Conservation (phyloP, 2,888 invertebrate genomes). For the Nephrotoma flavescens region DNA sequence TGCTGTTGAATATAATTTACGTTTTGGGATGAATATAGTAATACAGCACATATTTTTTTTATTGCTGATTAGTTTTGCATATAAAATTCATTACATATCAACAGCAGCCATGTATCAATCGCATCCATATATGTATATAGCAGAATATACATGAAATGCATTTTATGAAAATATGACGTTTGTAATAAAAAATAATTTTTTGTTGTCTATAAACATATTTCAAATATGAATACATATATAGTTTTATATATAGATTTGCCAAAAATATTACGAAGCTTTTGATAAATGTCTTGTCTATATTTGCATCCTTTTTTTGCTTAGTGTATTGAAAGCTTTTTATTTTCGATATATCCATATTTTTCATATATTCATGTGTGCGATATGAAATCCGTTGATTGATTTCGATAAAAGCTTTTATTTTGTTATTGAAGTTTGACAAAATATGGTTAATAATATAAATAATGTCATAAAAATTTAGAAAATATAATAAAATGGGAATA, state of each 20-base stretch:
- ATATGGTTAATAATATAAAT: too few species aligned
- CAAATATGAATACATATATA: neutral
- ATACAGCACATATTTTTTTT: neutral
- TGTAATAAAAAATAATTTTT: neutral
- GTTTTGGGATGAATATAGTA: neutral
- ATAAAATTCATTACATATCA: neutral
- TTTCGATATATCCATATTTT: neutral
- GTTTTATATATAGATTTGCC: neutral
- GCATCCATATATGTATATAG: neutral
- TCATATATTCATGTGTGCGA: neutral
- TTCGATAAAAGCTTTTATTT: neutral
- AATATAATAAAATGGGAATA: too few species aligned
- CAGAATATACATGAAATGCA: neutral
- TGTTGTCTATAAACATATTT: neutral
- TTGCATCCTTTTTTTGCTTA: neutral
- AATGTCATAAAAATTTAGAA: too few species aligned
- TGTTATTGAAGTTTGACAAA: neutral
- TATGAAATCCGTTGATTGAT: neutral
- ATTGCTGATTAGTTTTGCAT: neutral
- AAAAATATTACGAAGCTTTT: neutral
- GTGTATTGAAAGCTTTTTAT: neutral
- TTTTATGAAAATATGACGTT: neutral
- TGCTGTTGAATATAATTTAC: neutral
- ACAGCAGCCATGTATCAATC: neutral
- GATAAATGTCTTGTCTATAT: neutral